Evolutionary conservation across 2,797 vertebrate species (phyloP), one percentile per base, ranked within the genome.

Genomic region (Pseudochaenichthys georgianus): DNA sequence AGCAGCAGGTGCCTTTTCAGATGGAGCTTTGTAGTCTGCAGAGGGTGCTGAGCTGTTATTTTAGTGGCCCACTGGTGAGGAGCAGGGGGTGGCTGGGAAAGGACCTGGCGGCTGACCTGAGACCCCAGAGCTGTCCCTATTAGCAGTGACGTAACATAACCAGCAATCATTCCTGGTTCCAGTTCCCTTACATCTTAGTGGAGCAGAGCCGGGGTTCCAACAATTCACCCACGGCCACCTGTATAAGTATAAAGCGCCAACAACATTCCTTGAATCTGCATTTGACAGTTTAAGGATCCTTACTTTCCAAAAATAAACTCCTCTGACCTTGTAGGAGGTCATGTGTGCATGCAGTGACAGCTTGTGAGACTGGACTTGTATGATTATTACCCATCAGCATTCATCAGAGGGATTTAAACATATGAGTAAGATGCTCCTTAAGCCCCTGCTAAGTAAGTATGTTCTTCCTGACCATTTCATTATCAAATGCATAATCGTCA

Each of bases 1-100:
- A 93, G 90, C 95, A 95, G 95, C 95, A 95, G 95, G 95, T 95
- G 95, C 88, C 92, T 92, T 92, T 95, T 95, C 90, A 95, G 86
- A 85, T 66, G 63, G 51, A 82, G 90, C 95, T 95, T 96, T 95
- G 94, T 95, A 93, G 92, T 92, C 86, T 77, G 79, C 82, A 86
- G 78, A 89, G 89, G 90, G 79, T 89, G 92, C 94, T 95, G 95
- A 82, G 93, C 93, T 93, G 93, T 95, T 95, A 94, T 96, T 95
- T 95, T 94, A 95, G 91, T 72, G 63, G 83, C 86, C 92, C 90
- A 91, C 93, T 91, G 91, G 91, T 86, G 73, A 86, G 88, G 92
- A 93, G 92, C 86, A 90, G 94, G 92, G 93, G 93, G 94, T 91
- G 93, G 92, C 93, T 95, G 94, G 94, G 94, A 96, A 95, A 93